Evolutionary conservation across 2,797 vertebrate genomes (phyloP).

Genomic region (Pipistrellus pipistrellus): DNA sequence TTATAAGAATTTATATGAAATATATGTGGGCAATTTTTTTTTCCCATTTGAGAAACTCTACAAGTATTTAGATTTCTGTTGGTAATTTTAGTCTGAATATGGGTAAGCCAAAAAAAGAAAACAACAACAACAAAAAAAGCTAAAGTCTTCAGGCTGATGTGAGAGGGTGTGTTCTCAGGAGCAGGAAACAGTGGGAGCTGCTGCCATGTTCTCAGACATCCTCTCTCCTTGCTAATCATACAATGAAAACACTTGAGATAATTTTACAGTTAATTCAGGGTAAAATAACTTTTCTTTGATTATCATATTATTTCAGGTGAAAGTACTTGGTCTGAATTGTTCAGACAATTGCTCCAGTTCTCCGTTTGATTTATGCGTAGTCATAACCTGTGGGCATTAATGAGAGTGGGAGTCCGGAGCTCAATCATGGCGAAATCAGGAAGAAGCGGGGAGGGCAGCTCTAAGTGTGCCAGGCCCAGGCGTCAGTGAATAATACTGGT

Average conservation of each 20-base stretch:
- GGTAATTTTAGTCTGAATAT: neutral
- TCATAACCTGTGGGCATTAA: neutral
- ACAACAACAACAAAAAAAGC: neutral
- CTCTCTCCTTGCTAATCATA: neutral
- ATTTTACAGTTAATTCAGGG: neutral
- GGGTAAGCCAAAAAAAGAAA: neutral
- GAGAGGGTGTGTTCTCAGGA: neutral
- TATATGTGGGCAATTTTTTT: neutral
- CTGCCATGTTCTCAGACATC: too few relatives aligned
- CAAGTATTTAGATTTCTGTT: neutral
- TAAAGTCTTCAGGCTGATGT: neutral
- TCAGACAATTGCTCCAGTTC: neutral
- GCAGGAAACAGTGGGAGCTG: neutral
- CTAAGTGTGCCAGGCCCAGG: neutral
- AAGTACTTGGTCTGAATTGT: neutral
- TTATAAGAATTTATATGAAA: neutral
- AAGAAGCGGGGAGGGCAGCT: neutral
- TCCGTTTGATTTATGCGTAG: neutral
- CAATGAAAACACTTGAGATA: neutral
- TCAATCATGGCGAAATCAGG: neutral
- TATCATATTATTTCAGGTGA: slow-evolving; percentile 22
- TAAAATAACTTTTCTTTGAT: slow-evolving; percentile 29
- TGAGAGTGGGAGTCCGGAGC: neutral
- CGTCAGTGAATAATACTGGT: neutral
- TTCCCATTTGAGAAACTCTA: neutral